Evolutionary conservation across 2,797 vertebrate species (phyloP).

Genomic region (Eidolon dupreanum): DNA sequence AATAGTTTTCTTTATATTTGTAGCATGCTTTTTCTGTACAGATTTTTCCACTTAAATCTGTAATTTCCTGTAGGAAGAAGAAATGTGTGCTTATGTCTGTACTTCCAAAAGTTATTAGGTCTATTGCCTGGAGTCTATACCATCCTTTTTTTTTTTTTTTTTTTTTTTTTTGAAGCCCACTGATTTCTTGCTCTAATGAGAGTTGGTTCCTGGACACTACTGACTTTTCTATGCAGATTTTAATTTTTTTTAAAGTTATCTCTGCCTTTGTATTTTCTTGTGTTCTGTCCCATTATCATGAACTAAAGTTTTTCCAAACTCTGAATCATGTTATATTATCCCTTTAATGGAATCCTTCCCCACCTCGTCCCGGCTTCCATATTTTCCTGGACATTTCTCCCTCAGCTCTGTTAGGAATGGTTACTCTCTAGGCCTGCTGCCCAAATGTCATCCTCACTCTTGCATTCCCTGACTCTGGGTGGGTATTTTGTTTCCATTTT

Average conservation of each 20-base stretch:
- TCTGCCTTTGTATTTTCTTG: neutral
- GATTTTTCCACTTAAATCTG: neutral
- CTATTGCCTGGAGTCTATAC: neutral
- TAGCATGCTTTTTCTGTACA: neutral
- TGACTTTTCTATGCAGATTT: neutral
- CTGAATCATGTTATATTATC: neutral
- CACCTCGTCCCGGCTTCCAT: no score
- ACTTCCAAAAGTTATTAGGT: neutral
- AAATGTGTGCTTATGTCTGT: neutral
- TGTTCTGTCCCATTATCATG: neutral
- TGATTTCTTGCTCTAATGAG: neutral
- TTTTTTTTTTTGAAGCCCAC: neutral
- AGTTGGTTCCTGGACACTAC: neutral
- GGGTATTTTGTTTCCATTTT: neutral
- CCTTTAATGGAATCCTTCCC: neutral
- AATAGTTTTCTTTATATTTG: neutral
- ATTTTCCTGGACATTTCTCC: neutral
- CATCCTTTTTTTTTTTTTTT: neutral
- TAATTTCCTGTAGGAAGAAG: neutral
- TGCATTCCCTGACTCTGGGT: neutral
- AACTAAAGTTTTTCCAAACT: neutral
- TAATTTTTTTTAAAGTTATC: neutral
- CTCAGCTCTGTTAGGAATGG: neutral
- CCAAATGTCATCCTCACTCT: neutral
- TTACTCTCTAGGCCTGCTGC: neutral